Conservation (phyloP, 1,140 invertebrate species). For the Euwallacea fornicatus region DNA sequence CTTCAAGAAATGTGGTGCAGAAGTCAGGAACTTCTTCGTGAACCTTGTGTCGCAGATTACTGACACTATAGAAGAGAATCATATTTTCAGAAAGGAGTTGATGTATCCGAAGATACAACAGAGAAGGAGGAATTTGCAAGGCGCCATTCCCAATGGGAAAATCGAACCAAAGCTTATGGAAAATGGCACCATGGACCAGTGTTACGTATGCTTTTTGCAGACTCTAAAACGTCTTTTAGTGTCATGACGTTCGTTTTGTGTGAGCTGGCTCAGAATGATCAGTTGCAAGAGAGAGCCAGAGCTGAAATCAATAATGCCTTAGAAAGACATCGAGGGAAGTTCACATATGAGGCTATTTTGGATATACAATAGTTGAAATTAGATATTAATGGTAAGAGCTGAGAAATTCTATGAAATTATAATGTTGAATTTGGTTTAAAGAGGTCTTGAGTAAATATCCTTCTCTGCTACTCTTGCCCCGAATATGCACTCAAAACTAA, state of each 20-base stretch:
- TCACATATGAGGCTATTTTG: conserved; percentile 57
- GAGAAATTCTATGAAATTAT: background rate
- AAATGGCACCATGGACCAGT: conserved; percentile 24
- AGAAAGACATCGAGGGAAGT: conserved; percentile 46
- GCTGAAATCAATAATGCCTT: conserved; percentile 14
- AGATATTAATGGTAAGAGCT: conserved; percentile 11
- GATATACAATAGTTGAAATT: conserved; percentile 53
- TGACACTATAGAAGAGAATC: conserved; percentile 19
- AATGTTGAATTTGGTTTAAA: background rate
- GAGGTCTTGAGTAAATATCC: background rate
- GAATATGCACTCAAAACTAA: conserved; percentile 55
- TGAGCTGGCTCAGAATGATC: conserved; percentile 17
- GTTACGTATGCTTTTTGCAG: conserved; percentile 22
- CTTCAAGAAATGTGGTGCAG: too few species aligned
- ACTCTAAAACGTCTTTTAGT: conserved; percentile 21
- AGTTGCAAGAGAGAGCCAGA: conserved; percentile 19
- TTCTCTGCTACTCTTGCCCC: conserved; percentile 45
- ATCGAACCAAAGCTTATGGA: conserved; percentile 1
- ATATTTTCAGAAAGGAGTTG: conserved; percentile 34
- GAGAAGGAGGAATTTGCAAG: conserved; percentile 22
- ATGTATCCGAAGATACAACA: conserved; percentile 35
- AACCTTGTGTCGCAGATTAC: too few species aligned
- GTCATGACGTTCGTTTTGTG: conserved; percentile 21
- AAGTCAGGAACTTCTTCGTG: too few species aligned
- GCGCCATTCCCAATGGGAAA: too few species aligned